phyloP scores from a whole-genome alignment of 2,888 invertebrate genomes.

The Sinhomidia bicolor region DNA sequence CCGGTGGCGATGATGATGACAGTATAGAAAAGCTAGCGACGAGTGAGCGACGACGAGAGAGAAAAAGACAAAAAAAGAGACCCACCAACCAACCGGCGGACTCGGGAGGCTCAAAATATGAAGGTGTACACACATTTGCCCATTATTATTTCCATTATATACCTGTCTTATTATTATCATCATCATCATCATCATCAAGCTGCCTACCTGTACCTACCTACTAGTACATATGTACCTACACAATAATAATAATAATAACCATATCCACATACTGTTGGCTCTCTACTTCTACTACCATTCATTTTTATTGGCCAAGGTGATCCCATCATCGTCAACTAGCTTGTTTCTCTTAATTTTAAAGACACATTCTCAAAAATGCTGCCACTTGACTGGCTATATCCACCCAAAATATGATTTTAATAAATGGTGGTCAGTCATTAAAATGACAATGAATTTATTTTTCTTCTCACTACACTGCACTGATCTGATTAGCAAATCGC shows the following conservation, averaged over 20 bases:
- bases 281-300: not conserved
- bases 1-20: not conserved
- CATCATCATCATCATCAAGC: too few species aligned
- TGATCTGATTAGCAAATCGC: too few species aligned
- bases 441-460: too few species aligned
- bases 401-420: too few species aligned
- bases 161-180: not conserved
- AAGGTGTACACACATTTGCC: not conserved
- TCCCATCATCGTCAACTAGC: not conserved
- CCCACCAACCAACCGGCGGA: not conserved
- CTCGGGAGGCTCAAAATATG: not conserved
- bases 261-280: not conserved
- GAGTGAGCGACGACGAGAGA: too few species aligned
- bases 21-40: too few species aligned
- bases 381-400: too few species aligned
- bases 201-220: too few species aligned
- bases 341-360: not conserved
- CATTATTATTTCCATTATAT: not conserved
- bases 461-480: too few species aligned
- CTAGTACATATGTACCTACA: too few species aligned
- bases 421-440: too few species aligned
- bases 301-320: constrained; percentile 45
- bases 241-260: too few species aligned
- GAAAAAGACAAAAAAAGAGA: not conserved
- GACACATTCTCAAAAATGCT: not conserved